Evolutionary conservation across 2,888 invertebrate genomes (phyloP).

Genomic region (Baronia brevicornis): DNA sequence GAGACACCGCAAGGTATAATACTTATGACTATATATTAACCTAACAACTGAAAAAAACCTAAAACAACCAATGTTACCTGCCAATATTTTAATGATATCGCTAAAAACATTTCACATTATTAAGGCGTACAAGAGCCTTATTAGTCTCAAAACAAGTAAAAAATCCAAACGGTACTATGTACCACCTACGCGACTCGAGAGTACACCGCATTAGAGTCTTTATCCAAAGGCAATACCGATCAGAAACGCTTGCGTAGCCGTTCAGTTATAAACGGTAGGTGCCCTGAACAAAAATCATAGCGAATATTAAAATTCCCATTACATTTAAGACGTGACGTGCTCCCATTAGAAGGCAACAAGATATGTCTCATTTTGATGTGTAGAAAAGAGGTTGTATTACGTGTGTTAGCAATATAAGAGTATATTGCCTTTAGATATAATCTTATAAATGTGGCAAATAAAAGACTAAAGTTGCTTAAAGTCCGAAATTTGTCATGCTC

Average conservation of each 20-base stretch:
- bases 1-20: neutral
- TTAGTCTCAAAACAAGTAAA: constrained; percentile 45
- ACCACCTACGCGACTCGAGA: constrained; percentile 22
- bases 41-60: constrained; percentile 5
- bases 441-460: too few relatives aligned
- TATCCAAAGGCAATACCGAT: constrained; percentile 8
- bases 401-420: constrained; percentile 16
- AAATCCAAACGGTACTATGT: constrained; percentile 12
- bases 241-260: neutral
- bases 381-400: constrained; percentile 29
- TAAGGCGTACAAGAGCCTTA: constrained; percentile 59
- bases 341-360: constrained; percentile 52
- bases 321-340: constrained; percentile 37
- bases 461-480: too few relatives aligned
- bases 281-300: constrained; percentile 37
- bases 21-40: constrained; percentile 9
- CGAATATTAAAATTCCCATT: constrained; percentile 46
- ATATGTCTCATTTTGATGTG: constrained; percentile 45
- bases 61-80: constrained; percentile 9
- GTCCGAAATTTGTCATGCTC: too few relatives aligned
- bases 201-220: constrained; percentile 18
- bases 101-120: constrained; percentile 32
- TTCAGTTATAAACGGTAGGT: constrained; percentile 10
- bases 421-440: constrained; percentile 15
- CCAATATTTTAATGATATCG: constrained; percentile 31